These are phyloP conservation scores for Podarcis cretensis DNA, from an alignment of 2,113 vertebrate genomes.

Conservation along the genomic window DNA sequence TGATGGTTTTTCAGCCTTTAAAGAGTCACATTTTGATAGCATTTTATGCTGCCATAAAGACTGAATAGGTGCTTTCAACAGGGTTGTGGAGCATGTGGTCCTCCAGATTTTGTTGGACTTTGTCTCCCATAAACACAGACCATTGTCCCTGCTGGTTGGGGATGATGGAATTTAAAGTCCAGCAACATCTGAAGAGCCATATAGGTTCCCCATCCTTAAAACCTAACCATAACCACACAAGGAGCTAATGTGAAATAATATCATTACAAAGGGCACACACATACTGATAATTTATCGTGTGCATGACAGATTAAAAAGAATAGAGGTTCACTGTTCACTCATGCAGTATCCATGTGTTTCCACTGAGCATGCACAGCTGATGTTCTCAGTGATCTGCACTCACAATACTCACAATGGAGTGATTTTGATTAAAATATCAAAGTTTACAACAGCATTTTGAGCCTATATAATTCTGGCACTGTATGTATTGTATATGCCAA, in stretches of 20 bases:
- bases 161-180: neutral
- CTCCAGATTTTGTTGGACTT: neutral
- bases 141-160: neutral
- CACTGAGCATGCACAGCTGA: neutral
- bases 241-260: neutral
- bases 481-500: neutral
- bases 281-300: neutral
- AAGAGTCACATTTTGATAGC: neutral
- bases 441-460: neutral
- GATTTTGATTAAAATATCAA: neutral
- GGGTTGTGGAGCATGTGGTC: no score
- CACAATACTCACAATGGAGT: no score
- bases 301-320: neutral
- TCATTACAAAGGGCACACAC: neutral
- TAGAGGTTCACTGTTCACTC: neutral
- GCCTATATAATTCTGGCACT: neutral
- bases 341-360: neutral
- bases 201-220: neutral
- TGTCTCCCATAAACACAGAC: neutral
- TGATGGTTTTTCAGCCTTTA: neutral
- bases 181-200: neutral
- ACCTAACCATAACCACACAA: no score
- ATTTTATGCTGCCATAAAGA: neutral
- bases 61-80: neutral
- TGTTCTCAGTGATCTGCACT: neutral